These are phyloP conservation scores for Chrysomallon squamiferum DNA, from an alignment of 1,140 invertebrate genomes.

Conservation along the genomic window DNA sequence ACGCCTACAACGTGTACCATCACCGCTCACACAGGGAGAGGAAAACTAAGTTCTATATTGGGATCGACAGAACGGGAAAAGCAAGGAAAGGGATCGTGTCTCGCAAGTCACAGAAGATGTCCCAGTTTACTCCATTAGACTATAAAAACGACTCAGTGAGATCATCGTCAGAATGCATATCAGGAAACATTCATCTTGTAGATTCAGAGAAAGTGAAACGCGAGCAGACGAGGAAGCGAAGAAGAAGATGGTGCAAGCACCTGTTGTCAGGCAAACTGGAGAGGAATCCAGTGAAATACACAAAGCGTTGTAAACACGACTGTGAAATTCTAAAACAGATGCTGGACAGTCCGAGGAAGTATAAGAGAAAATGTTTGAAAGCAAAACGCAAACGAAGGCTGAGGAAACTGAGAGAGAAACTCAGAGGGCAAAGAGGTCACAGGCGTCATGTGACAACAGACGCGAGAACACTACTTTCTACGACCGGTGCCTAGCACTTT, in stretches of 20 bases:
- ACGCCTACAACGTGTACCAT: conserved; percentile 3
- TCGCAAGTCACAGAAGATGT: neutral
- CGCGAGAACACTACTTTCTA: too few species aligned
- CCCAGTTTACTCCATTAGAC: neutral
- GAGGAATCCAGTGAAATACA: conserved; percentile 6
- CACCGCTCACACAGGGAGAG: neutral
- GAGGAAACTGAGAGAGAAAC: neutral
- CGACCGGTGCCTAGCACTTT: too few species aligned
- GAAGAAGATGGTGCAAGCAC: neutral
- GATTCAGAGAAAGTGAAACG: neutral
- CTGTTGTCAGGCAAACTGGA: neutral
- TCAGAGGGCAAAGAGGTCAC: neutral
- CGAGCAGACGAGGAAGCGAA: neutral
- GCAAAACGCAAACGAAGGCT: neutral
- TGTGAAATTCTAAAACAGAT: conserved; percentile 6
- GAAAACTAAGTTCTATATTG: conserved; percentile 3
- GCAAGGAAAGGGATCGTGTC: neutral
- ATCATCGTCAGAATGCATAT: neutral
- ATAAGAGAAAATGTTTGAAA: conserved; percentile 7
- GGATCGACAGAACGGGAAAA: neutral
- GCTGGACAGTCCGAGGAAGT: neutral
- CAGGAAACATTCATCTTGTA: too few species aligned
- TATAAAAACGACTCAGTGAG: neutral
- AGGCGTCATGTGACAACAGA: too few species aligned
- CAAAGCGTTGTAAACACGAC: neutral